Evolutionary conservation across 2,113 vertebrate genomes (phyloP), one percentile per base, ranked within the genome.

Genomic region (Noturus placidus): DNA sequence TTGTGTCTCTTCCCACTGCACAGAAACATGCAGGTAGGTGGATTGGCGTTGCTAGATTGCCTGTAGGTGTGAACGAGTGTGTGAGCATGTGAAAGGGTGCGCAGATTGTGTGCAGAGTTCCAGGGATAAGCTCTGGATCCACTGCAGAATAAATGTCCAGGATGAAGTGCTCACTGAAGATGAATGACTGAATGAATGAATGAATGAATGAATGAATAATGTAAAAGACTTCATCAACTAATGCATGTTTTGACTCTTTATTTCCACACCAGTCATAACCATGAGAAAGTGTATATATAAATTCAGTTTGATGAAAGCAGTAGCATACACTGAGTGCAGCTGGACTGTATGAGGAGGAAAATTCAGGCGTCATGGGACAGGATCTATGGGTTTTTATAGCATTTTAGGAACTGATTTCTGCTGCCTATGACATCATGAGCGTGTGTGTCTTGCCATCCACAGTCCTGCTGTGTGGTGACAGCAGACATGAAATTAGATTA

Each of bases 11-110:
- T 33, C 77, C 8, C 46, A 52, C 74, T 52, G 46, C 30, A 25
- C 74, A 78, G 38, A 78, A 78, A 52, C 72, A 76, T 56, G n/a
- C 15, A 56, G n/a, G 77, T 80, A 56, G n/a, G 52, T 80, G 77
- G 52, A 80, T 20, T 80, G 50, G 77, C 6, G 20, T 22, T 80
- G 77, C n/a, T 57, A 33, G n/a, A 57, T 33, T 56, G 7, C 20
- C 15, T 25, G 19, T 22, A 13, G 52, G n/a, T 30, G 27, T 20
- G 52, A 79, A 57, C 1, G 7, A n/a, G 13, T 0, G 42, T 50
- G 20, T n/a, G 42, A 77, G 50, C 8, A 38, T 50, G n/a, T 79
- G 52, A 56, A 56, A 22, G 27, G 3, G 1, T 30, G 27, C 5
- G 13, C 8, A 74, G 74, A 50, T 3, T 77, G 42, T 77, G 25